A percentile compares a stretch with the other conserved stretches of the same genome.
phyloP scores from a whole-genome alignment of 2,797 vertebrate genomes.

The Bradypus variegatus region DNA sequence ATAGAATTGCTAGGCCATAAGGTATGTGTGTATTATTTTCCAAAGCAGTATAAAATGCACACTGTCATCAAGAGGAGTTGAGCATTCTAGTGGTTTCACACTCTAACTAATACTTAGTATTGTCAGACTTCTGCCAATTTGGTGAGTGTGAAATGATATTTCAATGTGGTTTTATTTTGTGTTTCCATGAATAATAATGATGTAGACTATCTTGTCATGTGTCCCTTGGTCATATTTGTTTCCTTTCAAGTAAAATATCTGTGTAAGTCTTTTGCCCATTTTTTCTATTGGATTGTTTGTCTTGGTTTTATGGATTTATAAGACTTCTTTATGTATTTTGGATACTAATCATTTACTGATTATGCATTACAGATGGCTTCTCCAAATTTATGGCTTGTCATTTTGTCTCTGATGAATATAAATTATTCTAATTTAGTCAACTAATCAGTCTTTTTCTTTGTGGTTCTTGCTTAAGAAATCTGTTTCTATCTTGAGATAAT shows the following conservation, averaged over 20 bases:
- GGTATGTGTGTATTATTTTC: neutral
- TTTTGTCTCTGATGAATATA: neutral
- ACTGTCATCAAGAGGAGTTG: neutral
- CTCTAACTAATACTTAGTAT: neutral
- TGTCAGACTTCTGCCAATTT: neutral
- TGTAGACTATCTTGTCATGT: neutral
- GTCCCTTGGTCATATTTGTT: neutral
- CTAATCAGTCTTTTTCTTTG: neutral
- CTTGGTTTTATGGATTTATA: neutral
- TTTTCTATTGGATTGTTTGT: neutral
- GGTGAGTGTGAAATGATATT: neutral
- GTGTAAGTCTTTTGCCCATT: neutral
- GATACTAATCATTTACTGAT: neutral
- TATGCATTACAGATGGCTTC: neutral
- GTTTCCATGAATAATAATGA: neutral
- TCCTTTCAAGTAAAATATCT: slow-evolving; percentile 14
- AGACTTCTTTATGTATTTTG: neutral
- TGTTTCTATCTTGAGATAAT: neutral
- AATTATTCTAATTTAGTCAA: neutral
- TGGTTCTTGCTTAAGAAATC: slow-evolving; percentile 3
- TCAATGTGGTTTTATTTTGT: slow-evolving; percentile 30
- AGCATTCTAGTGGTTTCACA: neutral
- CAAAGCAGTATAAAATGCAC: too few species aligned
- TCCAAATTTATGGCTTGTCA: neutral
- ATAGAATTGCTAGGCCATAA: neutral